These are phyloP conservation scores for Probosciger aterrimus DNA, from an alignment of 2,113 vertebrate species.

Conservation along the genomic window DNA sequence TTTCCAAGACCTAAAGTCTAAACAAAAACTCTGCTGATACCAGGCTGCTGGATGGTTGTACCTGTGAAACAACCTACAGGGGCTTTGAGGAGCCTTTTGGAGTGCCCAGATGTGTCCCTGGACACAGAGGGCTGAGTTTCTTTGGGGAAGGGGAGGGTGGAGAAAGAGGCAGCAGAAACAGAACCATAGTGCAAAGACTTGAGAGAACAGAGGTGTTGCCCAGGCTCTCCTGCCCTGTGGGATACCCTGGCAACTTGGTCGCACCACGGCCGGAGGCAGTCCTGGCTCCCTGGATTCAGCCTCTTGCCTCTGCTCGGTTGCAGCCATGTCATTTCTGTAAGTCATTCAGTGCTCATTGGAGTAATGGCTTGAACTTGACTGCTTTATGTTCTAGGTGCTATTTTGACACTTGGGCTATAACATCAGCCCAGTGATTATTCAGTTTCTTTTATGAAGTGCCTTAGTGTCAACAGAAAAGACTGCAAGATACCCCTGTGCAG, in stretches of 20 bases:
- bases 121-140: neutral
- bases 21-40: neutral
- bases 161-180: neutral
- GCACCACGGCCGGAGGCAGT: neutral
- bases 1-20: neutral
- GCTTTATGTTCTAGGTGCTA: neutral
- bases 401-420: constrained; percentile 28
- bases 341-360: neutral
- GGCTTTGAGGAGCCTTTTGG: neutral
- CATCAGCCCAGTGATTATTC: neutral
- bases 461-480: neutral
- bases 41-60: neutral
- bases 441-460: constrained; percentile 3
- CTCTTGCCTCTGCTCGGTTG: neutral
- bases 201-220: neutral
- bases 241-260: neutral
- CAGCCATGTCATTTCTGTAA: neutral
- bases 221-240: neutral
- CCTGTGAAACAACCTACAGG: neutral
- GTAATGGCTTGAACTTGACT: neutral
- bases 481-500: neutral
- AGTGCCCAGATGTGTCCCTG: neutral
- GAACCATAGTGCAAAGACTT: neutral
- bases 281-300: neutral
- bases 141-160: neutral